Evolutionary conservation across 2,113 vertebrate genomes (phyloP).

Genomic region (Suncus etruscus): DNA sequence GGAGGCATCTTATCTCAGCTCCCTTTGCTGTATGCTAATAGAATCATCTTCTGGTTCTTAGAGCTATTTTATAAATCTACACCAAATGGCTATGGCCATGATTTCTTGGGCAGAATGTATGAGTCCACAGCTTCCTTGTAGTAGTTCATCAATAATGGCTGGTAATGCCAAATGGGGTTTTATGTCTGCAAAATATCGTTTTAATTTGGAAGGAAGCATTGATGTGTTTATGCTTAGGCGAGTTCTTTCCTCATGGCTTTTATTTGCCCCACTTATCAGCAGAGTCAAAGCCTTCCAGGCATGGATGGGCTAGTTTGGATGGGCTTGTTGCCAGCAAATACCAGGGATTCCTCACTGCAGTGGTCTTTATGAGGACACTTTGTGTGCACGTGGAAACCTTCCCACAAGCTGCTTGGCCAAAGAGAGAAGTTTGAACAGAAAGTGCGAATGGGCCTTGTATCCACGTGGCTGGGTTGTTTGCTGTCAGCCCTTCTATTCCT

Average conservation of each 20-base stretch:
- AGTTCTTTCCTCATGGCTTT: slow-evolving; percentile 43
- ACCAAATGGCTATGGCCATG: slow-evolving; percentile 39
- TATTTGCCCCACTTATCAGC: slow-evolving; percentile 6
- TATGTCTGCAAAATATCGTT: slow-evolving; percentile 42
- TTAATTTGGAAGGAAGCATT: slow-evolving; percentile 54
- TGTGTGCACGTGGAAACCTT: not conserved
- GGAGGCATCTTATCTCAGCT: slow-evolving; percentile 38
- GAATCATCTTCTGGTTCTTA: slow-evolving; percentile 40
- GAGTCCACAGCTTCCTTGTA: not conserved
- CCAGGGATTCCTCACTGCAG: rapidly evolving
- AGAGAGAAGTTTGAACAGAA: not conserved
- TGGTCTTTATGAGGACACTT: rapidly evolving
- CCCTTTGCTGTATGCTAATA: slow-evolving; percentile 46
- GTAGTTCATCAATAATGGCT: slow-evolving; percentile 68
- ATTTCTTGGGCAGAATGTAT: slow-evolving; percentile 62
- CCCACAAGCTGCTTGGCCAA: not conserved
- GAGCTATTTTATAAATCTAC: slow-evolving; percentile 45
- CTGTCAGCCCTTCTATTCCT: too few species aligned
- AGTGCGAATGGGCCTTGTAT: not conserved
- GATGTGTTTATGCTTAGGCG: not conserved
- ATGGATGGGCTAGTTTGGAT: not conserved
- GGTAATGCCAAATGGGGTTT: slow-evolving; percentile 45
- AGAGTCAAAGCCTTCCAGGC: slow-evolving; percentile 1
- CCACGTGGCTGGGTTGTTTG: too few species aligned
- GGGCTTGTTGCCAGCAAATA: not conserved